phyloP scores from a whole-genome alignment of 2,113 vertebrate genomes.

The Prunella himalayana region DNA sequence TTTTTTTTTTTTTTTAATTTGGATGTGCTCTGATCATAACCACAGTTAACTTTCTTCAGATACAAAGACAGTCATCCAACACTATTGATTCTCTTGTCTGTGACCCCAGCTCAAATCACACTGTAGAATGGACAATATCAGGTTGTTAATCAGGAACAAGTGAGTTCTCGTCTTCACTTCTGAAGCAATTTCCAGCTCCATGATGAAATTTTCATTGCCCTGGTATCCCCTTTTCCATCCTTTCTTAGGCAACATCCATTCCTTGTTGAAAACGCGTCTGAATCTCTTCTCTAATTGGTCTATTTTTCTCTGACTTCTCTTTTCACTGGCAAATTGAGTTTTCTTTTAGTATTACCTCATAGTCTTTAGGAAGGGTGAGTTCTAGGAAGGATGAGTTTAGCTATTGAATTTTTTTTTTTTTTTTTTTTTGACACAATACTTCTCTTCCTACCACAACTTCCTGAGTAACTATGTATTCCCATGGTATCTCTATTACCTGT shows the following conservation, averaged over 20 bases:
- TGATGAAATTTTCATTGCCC: neutral
- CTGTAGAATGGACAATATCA: neutral
- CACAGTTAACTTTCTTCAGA: neutral
- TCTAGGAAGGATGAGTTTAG: neutral
- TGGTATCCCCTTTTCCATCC: neutral
- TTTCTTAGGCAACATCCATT: neutral
- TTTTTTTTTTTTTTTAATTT: neutral
- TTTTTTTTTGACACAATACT: accelerated
- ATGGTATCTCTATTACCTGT: accelerated
- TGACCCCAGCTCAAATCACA: neutral
- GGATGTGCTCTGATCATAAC: neutral
- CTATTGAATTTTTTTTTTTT: neutral
- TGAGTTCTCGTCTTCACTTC: neutral
- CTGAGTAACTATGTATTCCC: neutral
- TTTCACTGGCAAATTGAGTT: neutral
- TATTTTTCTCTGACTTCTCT: neutral
- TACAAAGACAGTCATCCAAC: neutral
- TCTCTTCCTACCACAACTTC: neutral
- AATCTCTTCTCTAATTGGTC: neutral
- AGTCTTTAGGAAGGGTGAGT: neutral
- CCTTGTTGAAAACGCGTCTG: neutral
- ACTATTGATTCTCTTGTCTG: neutral
- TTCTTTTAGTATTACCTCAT: neutral
- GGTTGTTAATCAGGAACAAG: neutral
- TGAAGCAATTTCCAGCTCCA: neutral